Percentiles rank a stretch among this genome's conserved stretches.
Conservation (phyloP, 2,797 vertebrate genomes). For the Tokudaia muenninki region DNA sequence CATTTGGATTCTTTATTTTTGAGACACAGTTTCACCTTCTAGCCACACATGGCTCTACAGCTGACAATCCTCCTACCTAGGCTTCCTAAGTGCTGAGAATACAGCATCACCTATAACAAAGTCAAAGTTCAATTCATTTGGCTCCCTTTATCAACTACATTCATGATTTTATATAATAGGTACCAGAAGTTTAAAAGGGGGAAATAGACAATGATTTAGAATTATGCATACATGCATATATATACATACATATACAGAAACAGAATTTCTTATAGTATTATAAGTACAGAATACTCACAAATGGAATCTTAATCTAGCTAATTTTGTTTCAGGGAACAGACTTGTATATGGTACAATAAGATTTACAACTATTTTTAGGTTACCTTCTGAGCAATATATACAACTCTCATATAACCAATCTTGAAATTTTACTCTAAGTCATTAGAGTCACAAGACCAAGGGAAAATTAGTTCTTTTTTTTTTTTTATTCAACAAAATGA, state of each 20-base stretch:
- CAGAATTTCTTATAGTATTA: not conserved
- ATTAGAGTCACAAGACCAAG: not conserved
- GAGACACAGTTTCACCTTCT: not conserved
- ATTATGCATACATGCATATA: not conserved
- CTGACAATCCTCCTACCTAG: not conserved
- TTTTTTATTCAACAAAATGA: conserved; percentile 6
- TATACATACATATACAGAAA: not conserved
- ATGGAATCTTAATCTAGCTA: conserved; percentile 18
- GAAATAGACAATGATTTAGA: conserved; percentile 11
- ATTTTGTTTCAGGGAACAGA: conserved; percentile 53
- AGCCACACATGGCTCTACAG: not conserved
- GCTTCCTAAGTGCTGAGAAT: not conserved
- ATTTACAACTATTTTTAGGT: conserved; percentile 57
- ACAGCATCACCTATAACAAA: not conserved
- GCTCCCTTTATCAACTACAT: not conserved
- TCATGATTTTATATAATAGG: conserved; percentile 41
- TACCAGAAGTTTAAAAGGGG: conserved; percentile 24
- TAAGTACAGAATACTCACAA: conserved; percentile 17
- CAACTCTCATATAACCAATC: conserved; percentile 35
- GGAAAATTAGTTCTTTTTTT: not conserved
- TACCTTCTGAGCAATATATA: not conserved
- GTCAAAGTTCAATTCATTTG: conserved; percentile 19
- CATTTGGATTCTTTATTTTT: not conserved
- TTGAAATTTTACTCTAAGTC: not conserved
- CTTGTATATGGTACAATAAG: not conserved